Conservation (phyloP, 2,113 vertebrate species). For the Pseudonaja textilis region DNA sequence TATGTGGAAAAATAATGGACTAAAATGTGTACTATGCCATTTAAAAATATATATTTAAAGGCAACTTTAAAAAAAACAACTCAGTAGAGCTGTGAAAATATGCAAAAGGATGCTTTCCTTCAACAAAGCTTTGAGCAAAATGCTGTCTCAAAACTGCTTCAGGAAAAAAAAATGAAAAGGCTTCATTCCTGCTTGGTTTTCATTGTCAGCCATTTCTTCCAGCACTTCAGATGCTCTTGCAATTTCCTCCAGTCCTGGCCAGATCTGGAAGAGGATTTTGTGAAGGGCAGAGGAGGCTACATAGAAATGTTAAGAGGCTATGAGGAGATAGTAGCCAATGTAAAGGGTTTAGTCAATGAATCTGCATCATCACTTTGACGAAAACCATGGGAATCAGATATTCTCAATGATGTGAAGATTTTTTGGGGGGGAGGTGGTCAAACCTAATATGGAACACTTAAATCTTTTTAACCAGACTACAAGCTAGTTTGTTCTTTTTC, state of each 20-base stretch:
- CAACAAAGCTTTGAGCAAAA: neutral
- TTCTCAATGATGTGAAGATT: neutral
- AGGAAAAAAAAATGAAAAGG: neutral
- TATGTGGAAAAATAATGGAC: neutral
- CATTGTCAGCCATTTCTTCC: neutral
- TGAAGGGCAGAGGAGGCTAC: neutral
- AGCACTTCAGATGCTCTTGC: neutral
- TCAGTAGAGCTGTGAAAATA: neutral
- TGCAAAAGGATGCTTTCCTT: neutral
- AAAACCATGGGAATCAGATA: neutral
- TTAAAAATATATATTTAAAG: neutral
- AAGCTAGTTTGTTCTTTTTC: neutral
- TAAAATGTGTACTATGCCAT: neutral
- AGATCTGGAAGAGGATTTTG: neutral
- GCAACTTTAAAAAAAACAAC: no score
- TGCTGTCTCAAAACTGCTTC: neutral
- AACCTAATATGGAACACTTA: neutral
- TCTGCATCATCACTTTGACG: neutral
- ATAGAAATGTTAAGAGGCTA: neutral
- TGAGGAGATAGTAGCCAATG: neutral
- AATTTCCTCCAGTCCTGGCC: neutral
- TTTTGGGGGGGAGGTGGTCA: rapidly evolving
- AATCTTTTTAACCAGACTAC: neutral
- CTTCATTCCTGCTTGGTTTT: neutral
- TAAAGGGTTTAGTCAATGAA: neutral